Evolutionary conservation across 2,113 vertebrate genomes (phyloP).

Genomic region (Colistium nudipinnis): DNA sequence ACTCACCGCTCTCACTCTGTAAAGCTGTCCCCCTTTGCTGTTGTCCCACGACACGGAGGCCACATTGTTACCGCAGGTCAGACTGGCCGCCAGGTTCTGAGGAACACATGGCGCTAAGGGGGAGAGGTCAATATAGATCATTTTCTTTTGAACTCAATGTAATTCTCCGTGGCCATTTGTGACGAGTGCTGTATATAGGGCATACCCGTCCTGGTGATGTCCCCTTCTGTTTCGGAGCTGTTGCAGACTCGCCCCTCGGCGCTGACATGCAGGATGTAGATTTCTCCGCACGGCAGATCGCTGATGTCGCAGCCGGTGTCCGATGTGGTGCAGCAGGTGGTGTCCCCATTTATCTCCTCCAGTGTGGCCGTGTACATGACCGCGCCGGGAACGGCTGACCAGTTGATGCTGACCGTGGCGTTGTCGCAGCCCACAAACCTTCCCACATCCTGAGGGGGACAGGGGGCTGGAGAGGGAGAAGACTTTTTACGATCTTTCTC

Average conservation of each 20-base stretch:
- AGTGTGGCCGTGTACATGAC: conserved; percentile 76
- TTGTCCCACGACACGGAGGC: conserved; percentile 72
- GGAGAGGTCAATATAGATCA: background rate
- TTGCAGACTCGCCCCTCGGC: conserved; percentile 79
- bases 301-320: conserved; percentile 67
- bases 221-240: conserved; percentile 72
- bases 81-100: conserved; percentile 53
- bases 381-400: conserved; percentile 68
- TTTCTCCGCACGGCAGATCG: conserved; percentile 77
- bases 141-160: background rate
- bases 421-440: conserved; percentile 63
- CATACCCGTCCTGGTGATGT: conserved; percentile 75
- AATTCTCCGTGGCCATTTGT: background rate
- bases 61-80: conserved; percentile 75
- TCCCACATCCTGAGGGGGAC: conserved; percentile 67
- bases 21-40: conserved; percentile 65
- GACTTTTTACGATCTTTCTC: too few species aligned
- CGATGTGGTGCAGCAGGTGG: conserved; percentile 65
- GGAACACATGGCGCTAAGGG: conserved; percentile 76
- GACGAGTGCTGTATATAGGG: background rate
- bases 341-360: conserved; percentile 45
- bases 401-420: conserved; percentile 61
- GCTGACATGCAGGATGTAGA: conserved; percentile 70
- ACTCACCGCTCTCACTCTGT: conserved; percentile 64
- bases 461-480: conserved; percentile 74